These are phyloP conservation scores for Trypoxylon attenuatum DNA, from an alignment of 2,888 invertebrate species.

Conservation along the genomic window DNA sequence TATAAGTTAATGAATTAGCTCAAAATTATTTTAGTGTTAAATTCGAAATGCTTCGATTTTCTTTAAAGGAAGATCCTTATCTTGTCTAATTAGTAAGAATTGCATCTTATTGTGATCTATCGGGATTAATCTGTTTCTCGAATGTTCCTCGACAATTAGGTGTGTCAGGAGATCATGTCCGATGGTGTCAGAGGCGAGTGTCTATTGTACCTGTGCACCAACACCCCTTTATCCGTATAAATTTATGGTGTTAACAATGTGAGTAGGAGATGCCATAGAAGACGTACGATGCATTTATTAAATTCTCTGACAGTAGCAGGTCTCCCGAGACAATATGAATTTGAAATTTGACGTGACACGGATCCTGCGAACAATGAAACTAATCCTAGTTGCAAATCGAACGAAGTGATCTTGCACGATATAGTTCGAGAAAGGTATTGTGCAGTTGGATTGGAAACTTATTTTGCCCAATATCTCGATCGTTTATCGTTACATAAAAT, in stretches of 20 bases:
- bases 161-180: constrained; percentile 32
- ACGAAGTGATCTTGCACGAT: no score
- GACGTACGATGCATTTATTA: constrained; percentile 1
- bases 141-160: constrained; percentile 27
- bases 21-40: no score
- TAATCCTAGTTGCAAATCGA: constrained; percentile 26
- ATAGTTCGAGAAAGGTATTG: no score
- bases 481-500: background rate
- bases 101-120: no score
- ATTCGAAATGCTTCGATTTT: background rate
- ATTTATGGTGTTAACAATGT: constrained; percentile 24
- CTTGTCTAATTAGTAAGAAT: no score
- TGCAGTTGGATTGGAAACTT: background rate
- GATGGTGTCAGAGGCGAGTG: constrained; percentile 31
- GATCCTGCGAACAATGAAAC: constrained; percentile 38
- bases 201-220: constrained; percentile 31
- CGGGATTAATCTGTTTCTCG: constrained; percentile 12
- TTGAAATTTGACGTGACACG: background rate
- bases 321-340: background rate
- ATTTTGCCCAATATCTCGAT: background rate
- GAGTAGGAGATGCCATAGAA: constrained; percentile 28
- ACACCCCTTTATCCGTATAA: constrained; percentile 32
- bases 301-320: constrained; percentile 8
- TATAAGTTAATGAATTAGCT: no score
- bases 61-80: no score